Evolutionary conservation across 2,113 vertebrate species (phyloP).

Genomic region (Leucosticte australis): DNA sequence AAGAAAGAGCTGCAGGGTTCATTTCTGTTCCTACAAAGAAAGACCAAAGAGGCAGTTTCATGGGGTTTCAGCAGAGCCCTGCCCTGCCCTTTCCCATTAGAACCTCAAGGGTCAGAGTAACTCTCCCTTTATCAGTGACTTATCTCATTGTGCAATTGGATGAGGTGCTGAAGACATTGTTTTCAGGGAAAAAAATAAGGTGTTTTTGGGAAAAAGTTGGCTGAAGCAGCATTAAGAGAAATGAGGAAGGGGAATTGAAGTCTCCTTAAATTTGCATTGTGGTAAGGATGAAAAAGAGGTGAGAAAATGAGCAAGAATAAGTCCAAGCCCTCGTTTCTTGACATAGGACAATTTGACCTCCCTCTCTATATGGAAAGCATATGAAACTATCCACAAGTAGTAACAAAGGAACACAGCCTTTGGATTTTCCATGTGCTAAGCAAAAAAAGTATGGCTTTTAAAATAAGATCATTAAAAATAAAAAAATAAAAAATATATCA

Average conservation of each 20-base stretch:
- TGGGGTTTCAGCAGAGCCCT: neutral
- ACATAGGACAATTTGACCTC: neutral
- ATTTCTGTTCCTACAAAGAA: neutral
- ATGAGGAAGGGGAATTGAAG: neutral
- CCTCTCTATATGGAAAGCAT: neutral
- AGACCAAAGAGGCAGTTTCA: neutral
- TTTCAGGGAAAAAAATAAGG: neutral
- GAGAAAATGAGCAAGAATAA: neutral
- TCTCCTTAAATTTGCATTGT: neutral
- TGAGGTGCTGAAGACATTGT: neutral
- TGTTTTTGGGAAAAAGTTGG: neutral
- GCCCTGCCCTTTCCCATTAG: neutral
- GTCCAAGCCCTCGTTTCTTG: neutral
- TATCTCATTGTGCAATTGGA: neutral
- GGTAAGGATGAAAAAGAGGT: neutral
- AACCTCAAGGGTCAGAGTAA: neutral
- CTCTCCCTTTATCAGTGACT: neutral
- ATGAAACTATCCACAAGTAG: neutral
- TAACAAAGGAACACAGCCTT: neutral
- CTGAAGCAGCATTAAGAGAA: neutral
- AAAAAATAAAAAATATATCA: neutral
- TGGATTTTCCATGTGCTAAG: neutral
- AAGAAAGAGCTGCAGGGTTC: neutral
- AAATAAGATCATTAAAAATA: constrained; percentile 9
- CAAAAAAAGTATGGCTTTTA: constrained; percentile 13